Base-by-base conservation (phyloP, 2,797 vertebrate genomes). In the Synanceia verrucosa region DNA sequence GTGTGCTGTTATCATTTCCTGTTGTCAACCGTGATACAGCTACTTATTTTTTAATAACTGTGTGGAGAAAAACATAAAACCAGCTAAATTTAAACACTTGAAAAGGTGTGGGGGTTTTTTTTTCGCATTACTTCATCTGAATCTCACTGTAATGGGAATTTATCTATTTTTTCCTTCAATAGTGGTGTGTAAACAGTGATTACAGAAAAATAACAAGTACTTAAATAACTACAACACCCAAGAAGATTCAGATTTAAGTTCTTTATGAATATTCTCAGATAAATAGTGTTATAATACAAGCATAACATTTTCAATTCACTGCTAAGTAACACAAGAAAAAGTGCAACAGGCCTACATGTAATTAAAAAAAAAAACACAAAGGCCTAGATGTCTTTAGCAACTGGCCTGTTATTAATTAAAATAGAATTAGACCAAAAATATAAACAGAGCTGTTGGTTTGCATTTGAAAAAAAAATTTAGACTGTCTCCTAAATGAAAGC, bases 191-290 rank as follows among this genome's bases (percentile, higher is more conserved):
- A 64, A 58, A 46, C n/a, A 41, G 5, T 57, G 16, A 33, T 10
- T 7, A 9, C 13, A 9, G 44, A n/a, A 2, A 36, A n/a, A 50
- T 48, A 72, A 60, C 1, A 2, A 31, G 9, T 9, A 34, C 44
- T 62, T n/a, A 73, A 89, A 87, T 81, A 81, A 89, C 10, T 82
- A 63, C 67, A 66, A 81, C 77, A 85, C 39, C 58, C 78, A 56
- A 57, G 23, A 51, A 78, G 31, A 58, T 74, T 80, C 57, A 23
- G 71, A 80, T 91, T 83, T 73, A 87, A 85, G 74, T 91, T 89
- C 88, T 93, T 92, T 90, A 94, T 94, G 93, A 92, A 93, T 91
- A 86, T 93, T 81, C 91, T 87, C 84, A 87, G 83, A 89, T 89
- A 92, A 90, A 93, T 91, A 88, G 70, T 75, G 63, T 83, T 90